phyloP scores from a whole-genome alignment of 2,113 vertebrate genomes.

The Oryzias celebensis region DNA sequence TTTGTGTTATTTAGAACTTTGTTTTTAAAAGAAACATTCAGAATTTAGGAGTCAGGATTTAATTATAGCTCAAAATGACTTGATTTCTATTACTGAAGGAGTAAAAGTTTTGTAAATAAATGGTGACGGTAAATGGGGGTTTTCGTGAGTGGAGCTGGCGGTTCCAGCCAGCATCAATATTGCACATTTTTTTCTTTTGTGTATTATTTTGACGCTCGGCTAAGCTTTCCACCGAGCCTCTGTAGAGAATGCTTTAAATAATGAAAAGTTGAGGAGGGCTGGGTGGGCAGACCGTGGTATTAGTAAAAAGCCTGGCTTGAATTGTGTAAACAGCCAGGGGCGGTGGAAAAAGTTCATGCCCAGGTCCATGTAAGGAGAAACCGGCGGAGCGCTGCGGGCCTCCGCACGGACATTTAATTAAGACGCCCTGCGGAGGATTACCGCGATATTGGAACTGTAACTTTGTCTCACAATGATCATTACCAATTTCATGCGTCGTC shows the following conservation, averaged over 20 bases:
- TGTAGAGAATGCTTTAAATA: constrained; percentile 10
- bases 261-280: constrained; percentile 50
- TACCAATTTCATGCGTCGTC: constrained; percentile 58
- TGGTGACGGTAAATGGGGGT: no score
- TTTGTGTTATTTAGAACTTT: no score
- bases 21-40: no score
- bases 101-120: no score
- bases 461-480: constrained; percentile 66
- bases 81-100: no score
- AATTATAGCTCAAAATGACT: no score
- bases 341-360: constrained; percentile 84
- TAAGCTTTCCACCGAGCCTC: background rate
- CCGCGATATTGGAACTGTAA: constrained; percentile 65
- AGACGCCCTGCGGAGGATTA: constrained; percentile 73
- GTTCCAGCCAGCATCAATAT: background rate
- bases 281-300: constrained; percentile 69
- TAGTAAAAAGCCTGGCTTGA: constrained; percentile 72
- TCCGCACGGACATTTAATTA: constrained; percentile 78
- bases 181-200: background rate
- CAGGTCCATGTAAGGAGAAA: constrained; percentile 82
- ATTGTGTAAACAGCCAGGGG: constrained; percentile 81
- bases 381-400: constrained; percentile 56
- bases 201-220: constrained; percentile 1
- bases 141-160: no score
- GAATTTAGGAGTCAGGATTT: no score